A percentile compares a stretch with the other conserved stretches of the same genome.
Conservation (phyloP, 2,797 vertebrate genomes). For the Staurois parvus region DNA sequence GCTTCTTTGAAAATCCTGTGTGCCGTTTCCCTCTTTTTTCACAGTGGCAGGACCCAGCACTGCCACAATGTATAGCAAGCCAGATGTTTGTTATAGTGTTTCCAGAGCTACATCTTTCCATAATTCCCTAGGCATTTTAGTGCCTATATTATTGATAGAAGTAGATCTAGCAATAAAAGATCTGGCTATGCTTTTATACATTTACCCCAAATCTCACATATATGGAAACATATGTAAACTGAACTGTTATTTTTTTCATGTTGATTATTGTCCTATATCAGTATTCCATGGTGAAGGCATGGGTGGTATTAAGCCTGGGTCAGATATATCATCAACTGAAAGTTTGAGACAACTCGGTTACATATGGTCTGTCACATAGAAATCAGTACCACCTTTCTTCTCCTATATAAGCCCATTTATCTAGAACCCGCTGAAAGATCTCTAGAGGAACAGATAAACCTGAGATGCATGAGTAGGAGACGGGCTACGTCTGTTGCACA, state of each 20-base stretch:
- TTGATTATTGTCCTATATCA: neutral
- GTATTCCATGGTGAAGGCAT: neutral
- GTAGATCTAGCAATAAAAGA: neutral
- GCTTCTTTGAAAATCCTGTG: too few relatives aligned
- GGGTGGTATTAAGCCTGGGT: neutral
- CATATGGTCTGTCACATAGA: neutral
- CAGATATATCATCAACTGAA: conserved; percentile 14
- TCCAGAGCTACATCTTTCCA: too few relatives aligned
- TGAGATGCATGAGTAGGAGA: conserved; percentile 31
- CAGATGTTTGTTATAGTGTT: too few relatives aligned
- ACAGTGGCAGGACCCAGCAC: too few relatives aligned
- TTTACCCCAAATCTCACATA: neutral
- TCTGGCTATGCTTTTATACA: neutral
- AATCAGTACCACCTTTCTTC: conserved; percentile 40
- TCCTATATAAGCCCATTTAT: conserved; percentile 35
- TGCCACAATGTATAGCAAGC: too few relatives aligned
- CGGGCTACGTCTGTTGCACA: conserved; percentile 1
- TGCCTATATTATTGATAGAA: too few relatives aligned
- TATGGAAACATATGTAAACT: too few relatives aligned
- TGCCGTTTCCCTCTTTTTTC: too few relatives aligned
- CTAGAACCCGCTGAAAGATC: conserved; percentile 49
- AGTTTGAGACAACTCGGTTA: conserved; percentile 21
- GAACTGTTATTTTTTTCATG: neutral
- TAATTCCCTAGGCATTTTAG: too few relatives aligned
- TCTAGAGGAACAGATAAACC: conserved; percentile 33